Base-by-base conservation (phyloP, 1,140 invertebrate species). In the Ptiloglossa arizonensis region DNA sequence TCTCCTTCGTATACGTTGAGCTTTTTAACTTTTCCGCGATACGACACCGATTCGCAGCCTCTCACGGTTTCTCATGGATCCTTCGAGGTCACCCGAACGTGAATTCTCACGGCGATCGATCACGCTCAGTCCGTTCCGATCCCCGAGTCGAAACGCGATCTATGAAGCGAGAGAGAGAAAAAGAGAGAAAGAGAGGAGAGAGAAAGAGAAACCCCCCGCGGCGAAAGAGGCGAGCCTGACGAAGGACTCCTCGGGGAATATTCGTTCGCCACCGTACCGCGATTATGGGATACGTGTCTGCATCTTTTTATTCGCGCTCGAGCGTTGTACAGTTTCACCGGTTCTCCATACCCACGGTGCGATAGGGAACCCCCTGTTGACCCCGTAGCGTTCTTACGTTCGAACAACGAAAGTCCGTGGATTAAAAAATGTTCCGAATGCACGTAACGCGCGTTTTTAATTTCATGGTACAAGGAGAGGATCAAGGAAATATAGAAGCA, bases 241-340 rank as follows among this genome's bases (percentile, higher is more conserved):
- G 83, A 91, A 91, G 86, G 87, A 84, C 89, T 87, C 89, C 86
- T 86, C 44, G 56, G 90, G 87, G 90, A 83, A 87, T 86, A 82
- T 89, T 91, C 87, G 86, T 89, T 89, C 87, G 80, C 83, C 81
- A 85, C 82, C n/a, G n/a, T n/a, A 83, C 79, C 84, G 69, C 89
- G 88, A 90, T 90, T 89, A 87, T 85, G 73, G 73, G 68, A 72
- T 84, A 83, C 84, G 77, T 41, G n/a, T n/a, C n/a, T 82, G 82
- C 72, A 79, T 73, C 76, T 85, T 85, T 74, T 63, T 54, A 63
- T 59, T 44, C 48, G 59, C 22, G n/a, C 27, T 66, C 24, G 54
- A 44, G 2, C 3, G 24, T 38, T 56, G 8, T 27, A 56, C 54
- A 5, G 35, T 62, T 62, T n/a, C 5, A 1, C n/a, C 15, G 13